phyloP scores from a whole-genome alignment of 2,888 invertebrate genomes.

The Melinopterus prodromus region DNA sequence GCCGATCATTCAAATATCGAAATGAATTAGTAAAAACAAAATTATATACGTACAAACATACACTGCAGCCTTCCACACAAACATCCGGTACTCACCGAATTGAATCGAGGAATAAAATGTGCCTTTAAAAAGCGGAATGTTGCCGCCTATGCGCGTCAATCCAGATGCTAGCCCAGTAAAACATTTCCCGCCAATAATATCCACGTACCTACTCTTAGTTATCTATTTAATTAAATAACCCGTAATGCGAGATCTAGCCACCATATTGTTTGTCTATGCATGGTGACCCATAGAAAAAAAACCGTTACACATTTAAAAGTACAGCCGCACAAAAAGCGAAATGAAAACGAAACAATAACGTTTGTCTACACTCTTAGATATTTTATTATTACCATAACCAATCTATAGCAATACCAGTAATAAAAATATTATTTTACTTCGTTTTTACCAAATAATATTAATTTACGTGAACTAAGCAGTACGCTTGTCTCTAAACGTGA shows the following conservation, averaged over 20 bases:
- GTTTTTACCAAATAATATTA: background rate
- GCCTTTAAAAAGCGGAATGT: conserved; percentile 4
- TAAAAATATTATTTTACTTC: background rate
- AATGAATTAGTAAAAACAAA: background rate
- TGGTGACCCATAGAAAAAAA: background rate
- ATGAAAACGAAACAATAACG: background rate
- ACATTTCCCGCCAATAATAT: conserved; percentile 4
- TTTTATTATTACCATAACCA: background rate
- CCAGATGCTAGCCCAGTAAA: background rate
- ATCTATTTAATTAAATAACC: background rate
- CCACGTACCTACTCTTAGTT: background rate
- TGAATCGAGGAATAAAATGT: conserved; percentile 4
- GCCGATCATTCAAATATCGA: conserved; percentile 30
- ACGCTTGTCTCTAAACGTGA: background rate
- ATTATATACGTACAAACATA: background rate
- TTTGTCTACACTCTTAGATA: background rate
- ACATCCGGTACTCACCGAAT: conserved; percentile 4
- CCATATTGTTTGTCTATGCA: conserved; percentile 6
- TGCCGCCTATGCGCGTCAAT: background rate
- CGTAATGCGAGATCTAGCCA: conserved; percentile 26
- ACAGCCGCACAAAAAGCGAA: background rate
- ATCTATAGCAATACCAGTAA: background rate
- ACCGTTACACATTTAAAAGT: background rate
- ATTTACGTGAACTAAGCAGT: background rate
- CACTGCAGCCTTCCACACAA: background rate